Evolutionary conservation across 2,113 vertebrate genomes (phyloP).

Genomic region (Catharus fuscescens): DNA sequence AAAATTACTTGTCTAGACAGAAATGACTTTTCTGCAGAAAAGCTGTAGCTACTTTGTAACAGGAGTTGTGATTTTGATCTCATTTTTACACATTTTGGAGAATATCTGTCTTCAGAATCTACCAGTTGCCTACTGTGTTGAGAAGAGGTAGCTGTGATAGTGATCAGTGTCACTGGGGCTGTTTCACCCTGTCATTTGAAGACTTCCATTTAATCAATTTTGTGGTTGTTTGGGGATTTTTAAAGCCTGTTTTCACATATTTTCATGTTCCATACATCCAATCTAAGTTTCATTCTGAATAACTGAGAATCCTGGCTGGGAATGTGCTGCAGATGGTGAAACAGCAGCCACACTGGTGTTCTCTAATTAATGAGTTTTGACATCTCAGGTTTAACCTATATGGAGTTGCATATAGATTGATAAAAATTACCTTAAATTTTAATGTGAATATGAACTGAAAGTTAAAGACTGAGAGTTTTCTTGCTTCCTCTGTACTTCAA

Average conservation of each 20-base stretch:
- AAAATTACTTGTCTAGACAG: neutral
- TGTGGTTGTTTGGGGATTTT: neutral
- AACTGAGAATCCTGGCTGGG: neutral
- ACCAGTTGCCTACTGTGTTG: neutral
- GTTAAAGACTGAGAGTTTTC: neutral
- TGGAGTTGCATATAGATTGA: neutral
- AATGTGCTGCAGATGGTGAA: neutral
- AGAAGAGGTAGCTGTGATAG: neutral
- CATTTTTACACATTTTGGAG: neutral
- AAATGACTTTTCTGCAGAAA: neutral
- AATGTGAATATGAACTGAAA: neutral
- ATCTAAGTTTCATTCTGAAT: neutral
- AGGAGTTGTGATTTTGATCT: neutral
- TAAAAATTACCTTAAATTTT: neutral
- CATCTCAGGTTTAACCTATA: neutral
- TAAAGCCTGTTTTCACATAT: neutral
- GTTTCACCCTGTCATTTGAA: neutral
- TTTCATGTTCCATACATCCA: neutral
- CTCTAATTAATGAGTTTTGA: neutral
- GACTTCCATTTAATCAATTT: neutral
- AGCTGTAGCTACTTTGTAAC: neutral
- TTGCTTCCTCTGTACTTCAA: neutral
- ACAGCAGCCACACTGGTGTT: neutral
- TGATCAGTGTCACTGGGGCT: neutral
- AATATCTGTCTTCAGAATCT: neutral